These are phyloP conservation scores for Pachypeltis micranthus DNA, from an alignment of 1,140 invertebrate genomes.

Conservation along the genomic window DNA sequence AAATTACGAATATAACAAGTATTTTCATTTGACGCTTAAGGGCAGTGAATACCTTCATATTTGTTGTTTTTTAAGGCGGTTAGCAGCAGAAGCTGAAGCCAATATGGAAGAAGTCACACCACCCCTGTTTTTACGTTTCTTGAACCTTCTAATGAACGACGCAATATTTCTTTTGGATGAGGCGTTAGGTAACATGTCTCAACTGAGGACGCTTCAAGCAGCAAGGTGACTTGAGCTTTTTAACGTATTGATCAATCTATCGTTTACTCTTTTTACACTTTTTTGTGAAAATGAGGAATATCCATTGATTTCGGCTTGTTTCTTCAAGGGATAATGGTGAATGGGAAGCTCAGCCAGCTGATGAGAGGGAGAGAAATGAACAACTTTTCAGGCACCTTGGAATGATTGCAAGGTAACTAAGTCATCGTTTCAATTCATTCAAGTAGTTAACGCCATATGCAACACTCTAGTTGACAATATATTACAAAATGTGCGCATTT, in stretches of 20 bases:
- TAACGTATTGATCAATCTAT: background rate
- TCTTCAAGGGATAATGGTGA: conserved; percentile 53
- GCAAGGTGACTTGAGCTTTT: conserved; percentile 41
- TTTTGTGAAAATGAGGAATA: no score
- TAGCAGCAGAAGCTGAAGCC: conserved; percentile 67
- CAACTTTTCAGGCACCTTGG: conserved; percentile 64
- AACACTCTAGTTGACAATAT: no score
- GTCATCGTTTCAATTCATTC: background rate
- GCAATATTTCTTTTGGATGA: conserved; percentile 89
- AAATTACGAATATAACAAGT: no score
- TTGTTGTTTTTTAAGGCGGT: conserved; percentile 40
- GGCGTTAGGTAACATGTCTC: conserved; percentile 72
- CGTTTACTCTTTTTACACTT: background rate
- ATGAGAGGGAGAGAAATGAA: conserved; percentile 66
- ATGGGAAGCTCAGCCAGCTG: conserved; percentile 55
- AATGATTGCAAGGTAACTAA: conserved; percentile 53
- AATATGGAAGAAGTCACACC: conserved; percentile 84
- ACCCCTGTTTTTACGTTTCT: conserved; percentile 83
- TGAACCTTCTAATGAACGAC: conserved; percentile 92
- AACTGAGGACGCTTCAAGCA: conserved; percentile 59
- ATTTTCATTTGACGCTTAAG: no score
- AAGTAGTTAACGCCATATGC: background rate
- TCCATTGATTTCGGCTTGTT: background rate
- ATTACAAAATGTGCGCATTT: no score
- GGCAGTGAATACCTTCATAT: no score